phyloP scores from a whole-genome alignment of 2,113 vertebrate species.

The Spheniscus mendiculus region DNA sequence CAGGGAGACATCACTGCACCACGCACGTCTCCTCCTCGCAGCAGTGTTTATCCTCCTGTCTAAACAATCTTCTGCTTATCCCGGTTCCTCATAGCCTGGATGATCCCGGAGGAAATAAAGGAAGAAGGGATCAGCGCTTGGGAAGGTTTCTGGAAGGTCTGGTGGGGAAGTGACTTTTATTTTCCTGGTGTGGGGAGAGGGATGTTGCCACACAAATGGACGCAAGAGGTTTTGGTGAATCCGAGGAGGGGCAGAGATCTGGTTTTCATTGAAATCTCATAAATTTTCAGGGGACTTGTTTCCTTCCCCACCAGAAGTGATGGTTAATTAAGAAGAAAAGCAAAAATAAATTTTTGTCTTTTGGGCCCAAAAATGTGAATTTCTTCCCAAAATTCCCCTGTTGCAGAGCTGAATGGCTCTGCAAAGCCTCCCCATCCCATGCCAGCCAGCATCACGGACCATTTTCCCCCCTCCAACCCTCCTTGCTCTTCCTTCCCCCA shows the following conservation, averaged over 20 bases:
- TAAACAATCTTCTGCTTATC: not conserved
- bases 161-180: not conserved
- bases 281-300: not conserved
- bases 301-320: not conserved
- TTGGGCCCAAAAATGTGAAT: not conserved
- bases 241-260: not conserved
- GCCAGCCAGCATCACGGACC: not conserved
- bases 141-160: not conserved
- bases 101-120: not conserved
- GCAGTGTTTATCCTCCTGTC: not conserved
- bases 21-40: fast-evolving
- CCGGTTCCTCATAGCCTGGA: not conserved
- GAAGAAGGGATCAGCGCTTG: not conserved
- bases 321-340: not conserved
- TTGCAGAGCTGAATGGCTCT: not conserved
- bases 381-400: not conserved
- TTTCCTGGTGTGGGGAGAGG: not conserved
- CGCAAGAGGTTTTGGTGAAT: not conserved
- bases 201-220: not conserved
- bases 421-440: not conserved
- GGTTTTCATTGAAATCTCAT: not conserved
- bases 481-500: not conserved
- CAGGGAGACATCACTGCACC: not conserved
- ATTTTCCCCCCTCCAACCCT: not conserved
- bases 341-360: fast-evolving